Base-by-base conservation (phyloP, 2,888 invertebrate species). In the Hirtodrosophila confusa region DNA sequence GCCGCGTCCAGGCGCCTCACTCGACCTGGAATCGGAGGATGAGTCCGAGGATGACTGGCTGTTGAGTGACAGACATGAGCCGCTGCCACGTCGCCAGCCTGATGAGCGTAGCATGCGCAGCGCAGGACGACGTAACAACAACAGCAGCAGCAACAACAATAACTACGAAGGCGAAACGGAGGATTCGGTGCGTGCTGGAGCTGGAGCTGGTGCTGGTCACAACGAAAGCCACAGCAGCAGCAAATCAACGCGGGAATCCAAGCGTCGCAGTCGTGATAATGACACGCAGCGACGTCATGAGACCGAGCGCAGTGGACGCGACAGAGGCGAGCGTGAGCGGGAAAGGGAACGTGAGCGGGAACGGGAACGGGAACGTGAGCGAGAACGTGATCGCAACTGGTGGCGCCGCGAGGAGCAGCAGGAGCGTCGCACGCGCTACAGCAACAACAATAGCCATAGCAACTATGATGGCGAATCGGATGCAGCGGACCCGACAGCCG, bases 131-230 rank as follows among this genome's bases (percentile, higher is more conserved):
- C 58, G 47, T 3, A 44, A 86, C 49, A 77, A 84, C 40, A 82
- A 76, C 33, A 93, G 72, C 43, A 84, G 83, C 56, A 75, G 83
- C 36, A 93, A 78, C 17, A 17, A 17, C 17, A 17, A 84, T 54
- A 94, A 94, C 89, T 95, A 95, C 0, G 95, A 95, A 60, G 94
- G 94, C 90, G 94, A 94, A 89, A 95, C 95, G 80, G 95, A 95
- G 89, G 92, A 93, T 63, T 90, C 91, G 0, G 71, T 80, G 10
- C 86, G 90, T 7, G 88, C 88, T 37, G 89, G 89, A 9, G 43
- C 31, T 0, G 64, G 44, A 24, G 68, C 45, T 49, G 58, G 11
- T 5, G 23, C 27, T 7, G 54, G 47, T 0, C 72, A 51, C 40
- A 76, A 50, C 8, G 75, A 73, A 4, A 75, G 70, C 31, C 60